A percentile compares a stretch with the other conserved stretches of the same genome.
Evolutionary conservation across 2,797 vertebrate genomes (phyloP).

Genomic region (Cygnus olor): DNA sequence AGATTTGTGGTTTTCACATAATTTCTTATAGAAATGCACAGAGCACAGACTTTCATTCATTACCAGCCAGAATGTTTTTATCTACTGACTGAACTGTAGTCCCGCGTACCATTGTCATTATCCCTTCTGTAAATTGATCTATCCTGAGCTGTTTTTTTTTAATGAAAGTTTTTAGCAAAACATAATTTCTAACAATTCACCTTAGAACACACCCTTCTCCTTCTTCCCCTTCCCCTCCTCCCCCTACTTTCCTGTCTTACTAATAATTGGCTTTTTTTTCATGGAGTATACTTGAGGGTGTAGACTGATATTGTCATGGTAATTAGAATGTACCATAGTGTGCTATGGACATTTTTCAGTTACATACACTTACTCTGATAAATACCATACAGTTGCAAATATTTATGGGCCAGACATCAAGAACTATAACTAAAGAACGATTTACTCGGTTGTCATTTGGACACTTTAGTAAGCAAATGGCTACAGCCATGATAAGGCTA

Average conservation of each 20-base stretch:
- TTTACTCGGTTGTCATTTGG: background rate
- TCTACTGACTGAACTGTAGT: background rate
- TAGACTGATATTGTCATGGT: background rate
- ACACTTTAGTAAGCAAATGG: background rate
- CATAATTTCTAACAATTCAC: background rate
- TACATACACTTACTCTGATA: background rate
- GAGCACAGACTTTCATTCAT: background rate
- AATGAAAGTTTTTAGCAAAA: background rate
- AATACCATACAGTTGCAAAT: background rate
- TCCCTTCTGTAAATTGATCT: background rate
- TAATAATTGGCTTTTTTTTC: background rate
- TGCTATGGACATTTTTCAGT: background rate
- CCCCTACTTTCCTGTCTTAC: background rate
- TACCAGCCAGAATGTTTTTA: background rate
- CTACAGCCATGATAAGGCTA: background rate
- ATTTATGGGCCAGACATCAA: background rate
- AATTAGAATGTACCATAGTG: background rate
- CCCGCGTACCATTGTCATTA: background rate
- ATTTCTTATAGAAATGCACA: background rate
- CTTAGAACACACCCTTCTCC: background rate
- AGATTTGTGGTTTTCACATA: background rate
- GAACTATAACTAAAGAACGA: background rate
- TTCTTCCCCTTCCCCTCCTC: accelerated
- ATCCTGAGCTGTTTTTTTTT: background rate
- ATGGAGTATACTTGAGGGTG: accelerated